Percentiles rank a stretch among this genome's conserved stretches.
Conservation (phyloP, 1,140 invertebrate genomes). For the Aphelinus atriplicis region DNA sequence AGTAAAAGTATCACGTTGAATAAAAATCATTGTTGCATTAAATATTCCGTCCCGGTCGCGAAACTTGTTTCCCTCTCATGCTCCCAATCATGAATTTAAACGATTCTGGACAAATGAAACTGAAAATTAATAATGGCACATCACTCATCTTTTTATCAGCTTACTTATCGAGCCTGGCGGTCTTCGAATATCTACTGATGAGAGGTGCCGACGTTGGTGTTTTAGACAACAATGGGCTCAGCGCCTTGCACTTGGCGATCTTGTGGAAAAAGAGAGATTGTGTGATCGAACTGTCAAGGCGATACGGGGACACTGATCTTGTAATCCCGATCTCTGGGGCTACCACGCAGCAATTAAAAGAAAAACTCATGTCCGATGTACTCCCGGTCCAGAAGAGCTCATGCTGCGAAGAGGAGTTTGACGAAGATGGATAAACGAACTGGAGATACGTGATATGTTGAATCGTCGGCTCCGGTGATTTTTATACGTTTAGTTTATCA, state of each 20-base stretch:
- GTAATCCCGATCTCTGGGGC: constrained; percentile 10
- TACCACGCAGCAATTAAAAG: constrained; percentile 33
- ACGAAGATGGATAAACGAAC: no score
- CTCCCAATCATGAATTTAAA: no score
- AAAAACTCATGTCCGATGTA: constrained; percentile 26
- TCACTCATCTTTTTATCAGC: constrained; percentile 33
- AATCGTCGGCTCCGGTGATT: no score
- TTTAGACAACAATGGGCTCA: constrained; percentile 41
- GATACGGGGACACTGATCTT: constrained; percentile 9
- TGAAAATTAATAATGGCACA: neutral
- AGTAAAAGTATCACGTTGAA: no score
- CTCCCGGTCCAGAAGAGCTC: constrained; percentile 1
- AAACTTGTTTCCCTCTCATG: no score
- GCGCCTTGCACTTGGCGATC: constrained; percentile 45
- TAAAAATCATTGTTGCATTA: no score
- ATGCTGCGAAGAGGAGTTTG: neutral
- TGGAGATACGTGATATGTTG: no score
- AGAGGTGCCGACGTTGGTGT: constrained; percentile 42
- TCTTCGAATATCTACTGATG: constrained; percentile 40
- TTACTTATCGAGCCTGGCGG: constrained; percentile 43
- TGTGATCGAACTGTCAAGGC: constrained; percentile 38
- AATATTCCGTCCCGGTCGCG: no score
- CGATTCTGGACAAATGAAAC: no score
- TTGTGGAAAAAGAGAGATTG: constrained; percentile 41
- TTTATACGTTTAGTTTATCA: no score